These are phyloP conservation scores for Scaeva pyrastri DNA, from an alignment of 2,888 invertebrate genomes.

Conservation along the genomic window DNA sequence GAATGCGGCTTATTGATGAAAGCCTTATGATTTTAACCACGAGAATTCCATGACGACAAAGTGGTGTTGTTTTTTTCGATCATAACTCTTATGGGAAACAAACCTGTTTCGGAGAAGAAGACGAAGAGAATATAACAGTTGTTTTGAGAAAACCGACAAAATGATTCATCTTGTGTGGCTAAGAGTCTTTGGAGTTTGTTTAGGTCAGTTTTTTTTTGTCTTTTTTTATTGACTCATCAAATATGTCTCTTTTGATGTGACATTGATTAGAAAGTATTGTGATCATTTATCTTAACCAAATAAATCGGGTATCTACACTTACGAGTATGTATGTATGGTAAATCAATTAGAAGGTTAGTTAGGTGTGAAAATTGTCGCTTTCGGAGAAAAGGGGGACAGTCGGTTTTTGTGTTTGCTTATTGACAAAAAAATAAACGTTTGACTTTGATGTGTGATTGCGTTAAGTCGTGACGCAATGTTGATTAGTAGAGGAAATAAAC, in stretches of 20 bases:
- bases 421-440: background rate
- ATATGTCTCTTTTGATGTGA: constrained; percentile 9
- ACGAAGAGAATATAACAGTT: constrained; percentile 36
- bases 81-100: constrained; percentile 3
- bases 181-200: constrained; percentile 39
- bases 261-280: constrained; percentile 15
- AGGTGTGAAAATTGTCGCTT: constrained; percentile 35
- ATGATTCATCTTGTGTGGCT: constrained; percentile 63
- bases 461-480: background rate
- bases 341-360: constrained; percentile 24
- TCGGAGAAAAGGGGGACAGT: background rate
- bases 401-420: background rate
- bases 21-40: constrained; percentile 14
- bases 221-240: constrained; percentile 32
- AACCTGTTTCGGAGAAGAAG: constrained; percentile 49
- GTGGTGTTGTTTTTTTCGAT: background rate
- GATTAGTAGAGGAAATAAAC: background rate
- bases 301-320: background rate
- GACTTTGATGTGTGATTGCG: background rate
- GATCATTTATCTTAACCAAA: constrained; percentile 3
- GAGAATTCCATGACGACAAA: constrained; percentile 26
- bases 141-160: constrained; percentile 44
- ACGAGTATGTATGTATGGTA: too few species aligned
- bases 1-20: constrained; percentile 30
- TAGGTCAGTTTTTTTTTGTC: constrained; percentile 45